A percentile compares a stretch with the other conserved stretches of the same genome.
phyloP scores from a whole-genome alignment of 1,140 invertebrate species.

The Drosophila repleta region DNA sequence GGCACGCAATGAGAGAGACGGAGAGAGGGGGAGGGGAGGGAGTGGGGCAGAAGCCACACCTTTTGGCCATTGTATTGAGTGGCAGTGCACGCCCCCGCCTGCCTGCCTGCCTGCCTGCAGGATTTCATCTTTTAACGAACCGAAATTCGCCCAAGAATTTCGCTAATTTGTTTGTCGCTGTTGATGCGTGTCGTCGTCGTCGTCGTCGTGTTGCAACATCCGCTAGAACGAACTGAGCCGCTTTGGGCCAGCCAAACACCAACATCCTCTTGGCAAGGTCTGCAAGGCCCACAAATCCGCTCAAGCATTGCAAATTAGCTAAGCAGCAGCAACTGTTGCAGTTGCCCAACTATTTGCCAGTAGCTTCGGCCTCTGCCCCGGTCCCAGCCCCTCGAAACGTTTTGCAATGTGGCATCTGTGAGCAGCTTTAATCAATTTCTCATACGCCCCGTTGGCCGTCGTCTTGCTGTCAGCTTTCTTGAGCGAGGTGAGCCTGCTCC shows the following conservation, averaged over 20 bases:
- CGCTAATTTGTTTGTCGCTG: slow-evolving; percentile 23
- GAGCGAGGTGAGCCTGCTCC: slow-evolving; percentile 34
- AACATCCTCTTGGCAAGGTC: slow-evolving; percentile 64
- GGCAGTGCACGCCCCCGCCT: slow-evolving; percentile 10
- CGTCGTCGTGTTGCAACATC: slow-evolving; percentile 54
- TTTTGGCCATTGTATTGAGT: slow-evolving; percentile 17
- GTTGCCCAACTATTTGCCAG: slow-evolving; percentile 23
- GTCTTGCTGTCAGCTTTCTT: slow-evolving; percentile 68
- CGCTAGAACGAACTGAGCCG: slow-evolving; percentile 40
- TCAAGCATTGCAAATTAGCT: slow-evolving; percentile 76
- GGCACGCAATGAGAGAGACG: slow-evolving; percentile 42
- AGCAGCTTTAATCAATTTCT: slow-evolving; percentile 65
- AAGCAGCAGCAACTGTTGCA: slow-evolving; percentile 38
- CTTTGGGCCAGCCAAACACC: slow-evolving; percentile 5
- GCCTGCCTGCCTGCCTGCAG: slow-evolving; percentile 41
- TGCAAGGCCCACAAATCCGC: slow-evolving; percentile 64
- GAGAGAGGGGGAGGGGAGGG: neutral
- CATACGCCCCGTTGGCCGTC: slow-evolving; percentile 50
- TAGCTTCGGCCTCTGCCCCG: slow-evolving; percentile 48
- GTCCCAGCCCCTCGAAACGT: slow-evolving; percentile 11
- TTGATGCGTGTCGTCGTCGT: too few relatives aligned
- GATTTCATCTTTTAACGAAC: neutral
- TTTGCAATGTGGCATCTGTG: slow-evolving; percentile 46
- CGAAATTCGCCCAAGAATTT: neutral
- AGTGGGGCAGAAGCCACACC: slow-evolving; percentile 46